Evolutionary conservation across 2,113 vertebrate species (phyloP), one percentile per base, ranked within the genome.

Genomic region (Hypanus sabinus): DNA sequence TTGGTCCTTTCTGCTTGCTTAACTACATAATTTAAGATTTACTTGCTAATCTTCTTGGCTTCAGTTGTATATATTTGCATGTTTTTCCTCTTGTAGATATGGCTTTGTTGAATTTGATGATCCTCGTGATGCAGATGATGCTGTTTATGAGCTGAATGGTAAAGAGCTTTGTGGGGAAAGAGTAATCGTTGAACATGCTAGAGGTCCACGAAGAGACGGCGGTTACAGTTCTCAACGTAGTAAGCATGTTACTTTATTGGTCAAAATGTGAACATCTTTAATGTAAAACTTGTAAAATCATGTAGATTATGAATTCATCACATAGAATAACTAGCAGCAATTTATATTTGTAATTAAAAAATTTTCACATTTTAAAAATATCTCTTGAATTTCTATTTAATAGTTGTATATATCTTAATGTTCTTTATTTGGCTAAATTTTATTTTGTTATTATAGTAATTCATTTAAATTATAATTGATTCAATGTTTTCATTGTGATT

Each of bases 91-190:
- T 81, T 94, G 36, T 1, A 99, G 98, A 94, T 99, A 99, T 0
- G 99, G 98, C 87, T 99, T 99, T 96, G 99, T 99, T 94, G 99
- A 99, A 95, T 99, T 99, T 68, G 98, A 99, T 94, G 99, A 99
- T 95, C 97, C 98, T 94, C 97, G 98, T 0, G 99, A 99, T 57
- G 99, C 99, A 0, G 99, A 99, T 7, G 98, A 99, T 94, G 98
- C 99, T 0, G 99, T 99, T 68, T 99, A 99, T 94, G 99, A 99
- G 95, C 97, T 99, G 81, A 99, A 99, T 8, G 99, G 98, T 93
- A 99, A 99, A 95, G 98, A 99, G 96, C 96, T 99, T 90, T 99
- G 99, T 95, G 99, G 99, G 55, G 98, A 99, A 95, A 95, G 98
- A 94, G 97, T 97, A 92, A 97, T 98, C 75, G 97, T 98, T 94